Evolutionary conservation across 2,797 vertebrate species (phyloP), one percentile per base, ranked within the genome.

Genomic region (Hapalemur alaotrensis): DNA sequence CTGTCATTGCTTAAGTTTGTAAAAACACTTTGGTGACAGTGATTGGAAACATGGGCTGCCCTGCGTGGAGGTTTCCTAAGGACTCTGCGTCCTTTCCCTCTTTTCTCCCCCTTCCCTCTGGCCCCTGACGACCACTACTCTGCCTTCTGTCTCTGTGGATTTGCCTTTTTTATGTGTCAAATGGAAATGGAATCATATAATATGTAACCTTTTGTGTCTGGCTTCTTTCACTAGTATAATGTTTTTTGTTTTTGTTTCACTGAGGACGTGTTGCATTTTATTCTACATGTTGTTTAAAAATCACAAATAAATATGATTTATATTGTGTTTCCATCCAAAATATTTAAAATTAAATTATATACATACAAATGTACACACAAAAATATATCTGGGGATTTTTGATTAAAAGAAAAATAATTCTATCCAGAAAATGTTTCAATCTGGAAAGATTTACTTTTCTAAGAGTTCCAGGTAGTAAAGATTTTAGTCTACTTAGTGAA

Each of bases 401-500:
- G 3, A 73, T 70, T 43, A 46, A 72, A 94, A 79, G 46, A 80
- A 48, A 48, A 76, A 69, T 89, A 69, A 48, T n/a, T 67, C 28
- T 73, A 38, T 17, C 7, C 9, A 78, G 70, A 84, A 87, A 90
- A 95, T 83, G 28, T 79, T 93, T 93, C 32, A 73, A 32, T 78
- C 15, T 84, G 28, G 28, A 93, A 52, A 43, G 85, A 41, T 4
- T 92, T 41, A 81, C 43, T 92, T 93, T 91, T 81, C 48, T 73
- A 18, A 69, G 32, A 57, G 14, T 46, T 90, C 23, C 14, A 73
- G 9, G 32, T 96, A 70, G 18, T 38, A 89, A 91, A 92, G 38
- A 18, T 61, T 90, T 96, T 91, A 87, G 22, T 85, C 38, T 54
- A n/a, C n/a, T 94, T 81, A 89, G 43, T 86, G 7, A 94, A 94